These are phyloP conservation scores for Alligator mississippiensis DNA, from an alignment of 2,113 vertebrate species.

Conservation along the genomic window DNA sequence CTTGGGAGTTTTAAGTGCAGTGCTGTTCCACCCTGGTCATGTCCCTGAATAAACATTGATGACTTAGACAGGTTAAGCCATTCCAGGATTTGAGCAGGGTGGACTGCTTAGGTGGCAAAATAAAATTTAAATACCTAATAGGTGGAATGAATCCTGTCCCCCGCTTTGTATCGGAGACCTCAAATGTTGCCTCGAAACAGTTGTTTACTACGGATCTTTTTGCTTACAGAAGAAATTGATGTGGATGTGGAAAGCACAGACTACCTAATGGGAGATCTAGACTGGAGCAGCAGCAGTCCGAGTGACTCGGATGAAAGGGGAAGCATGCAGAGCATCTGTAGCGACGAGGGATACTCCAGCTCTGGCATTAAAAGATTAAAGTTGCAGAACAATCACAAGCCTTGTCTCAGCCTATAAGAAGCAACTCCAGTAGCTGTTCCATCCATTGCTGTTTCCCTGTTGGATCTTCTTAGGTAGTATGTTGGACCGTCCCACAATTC, in stretches of 20 bases:
- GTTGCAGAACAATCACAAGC: constrained; percentile 80
- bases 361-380: constrained; percentile 83
- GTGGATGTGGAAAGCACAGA: constrained; percentile 92
- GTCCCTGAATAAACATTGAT: no score
- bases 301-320: constrained; percentile 93
- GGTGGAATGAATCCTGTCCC: no score
- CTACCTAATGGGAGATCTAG: constrained; percentile 89
- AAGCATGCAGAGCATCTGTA: constrained; percentile 91
- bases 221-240: constrained; percentile 84
- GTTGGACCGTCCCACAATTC: constrained; percentile 48
- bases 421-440: not conserved
- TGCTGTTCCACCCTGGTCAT: no score
- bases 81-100: no score
- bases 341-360: constrained; percentile 95
- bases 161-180: no score
- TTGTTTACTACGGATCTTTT: not conserved
- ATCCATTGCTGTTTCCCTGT: not conserved
- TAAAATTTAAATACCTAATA: no score
- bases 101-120: no score
- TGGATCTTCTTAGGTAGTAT: constrained; percentile 62
- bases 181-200: no score
- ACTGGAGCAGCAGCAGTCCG: constrained; percentile 95
- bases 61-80: no score
- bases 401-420: constrained; percentile 82
- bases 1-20: no score